These are phyloP conservation scores for Dolichoris vasculosae DNA, from an alignment of 1,140 invertebrate species.

Conservation along the genomic window DNA sequence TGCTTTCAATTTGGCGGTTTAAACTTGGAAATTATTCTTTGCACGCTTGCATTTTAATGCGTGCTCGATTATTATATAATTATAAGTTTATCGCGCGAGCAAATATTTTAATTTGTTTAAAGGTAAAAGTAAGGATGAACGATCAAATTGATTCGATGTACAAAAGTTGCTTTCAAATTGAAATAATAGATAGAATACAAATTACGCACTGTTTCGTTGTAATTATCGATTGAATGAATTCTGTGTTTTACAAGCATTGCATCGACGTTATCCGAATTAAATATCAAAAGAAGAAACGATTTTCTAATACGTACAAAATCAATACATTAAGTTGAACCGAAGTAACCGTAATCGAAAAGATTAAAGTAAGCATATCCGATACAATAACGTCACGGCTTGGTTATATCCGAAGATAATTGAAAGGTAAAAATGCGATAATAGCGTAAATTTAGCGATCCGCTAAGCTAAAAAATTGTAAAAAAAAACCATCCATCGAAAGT, in stretches of 20 bases:
- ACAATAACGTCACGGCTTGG: neutral
- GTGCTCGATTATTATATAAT: neutral
- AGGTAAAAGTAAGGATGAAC: neutral
- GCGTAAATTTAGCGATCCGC: neutral
- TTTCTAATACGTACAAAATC: too few relatives aligned
- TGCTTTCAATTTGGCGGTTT: neutral
- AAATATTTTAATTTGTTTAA: neutral
- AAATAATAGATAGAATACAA: too few relatives aligned
- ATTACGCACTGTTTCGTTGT: too few relatives aligned
- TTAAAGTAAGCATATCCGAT: neutral
- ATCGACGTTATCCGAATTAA: too few relatives aligned
- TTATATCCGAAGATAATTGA: neutral
- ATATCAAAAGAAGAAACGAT: too few relatives aligned
- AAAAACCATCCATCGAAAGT: neutral
- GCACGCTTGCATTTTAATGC: neutral
- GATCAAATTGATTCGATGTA: too few relatives aligned
- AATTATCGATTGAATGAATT: too few relatives aligned
- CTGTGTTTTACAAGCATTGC: too few relatives aligned
- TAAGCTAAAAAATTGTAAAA: neutral
- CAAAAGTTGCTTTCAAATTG: too few relatives aligned
- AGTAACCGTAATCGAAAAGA: too few relatives aligned
- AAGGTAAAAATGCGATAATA: neutral
- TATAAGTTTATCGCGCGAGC: neutral
- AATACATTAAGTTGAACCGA: too few relatives aligned
- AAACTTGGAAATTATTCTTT: constrained; percentile 5